Evolutionary conservation across 2,888 invertebrate genomes (phyloP), one percentile per base, ranked within the genome.

Genomic region (Spodoptera picta): DNA sequence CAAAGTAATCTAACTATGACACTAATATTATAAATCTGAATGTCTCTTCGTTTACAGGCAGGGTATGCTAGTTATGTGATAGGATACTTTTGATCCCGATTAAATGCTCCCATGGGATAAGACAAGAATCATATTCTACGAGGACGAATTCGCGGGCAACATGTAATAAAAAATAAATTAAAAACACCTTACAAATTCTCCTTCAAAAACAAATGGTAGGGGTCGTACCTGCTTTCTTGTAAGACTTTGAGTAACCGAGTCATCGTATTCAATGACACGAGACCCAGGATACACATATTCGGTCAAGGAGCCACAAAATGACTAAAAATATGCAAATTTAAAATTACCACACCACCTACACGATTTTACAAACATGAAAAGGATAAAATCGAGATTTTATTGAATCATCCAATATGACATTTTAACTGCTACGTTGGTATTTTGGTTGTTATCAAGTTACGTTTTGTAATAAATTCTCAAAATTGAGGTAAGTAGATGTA

Each of bases 161-260:
- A 19, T 19, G 19, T 19, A 19, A 19, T 19, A 19, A 19, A 19
- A 19, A 19, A 19, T 19, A 19, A 19, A 19, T 27, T 27, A 27
- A 3, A 36, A 36, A 36, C 4, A 36, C 7, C 36, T 36, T 7
- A 9, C 9, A 6, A 36, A 36, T 36, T 36, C 36, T 6, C 2
- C 36, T 36, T 7, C 6, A 7, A 7, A 51, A 53, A 49, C 65
- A 27, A 59, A 58, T 87, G 60, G 91, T 92, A 89, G 78, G 74
- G 79, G 83, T 27, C 45, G 61, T 31, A 24, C 63, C 84, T 87
- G 92, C 92, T 93, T 92, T 92, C 92, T 86, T 92, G 47, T 71
- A 41, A 51, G 71, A 27, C 48, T 48, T 88, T 84, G 87, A 87
- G 79, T 19, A 89, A 88, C 85, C 82, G 71, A 73, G 63, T 86